These are phyloP conservation scores for Hippocampus zosterae DNA, from an alignment of 2,113 vertebrate genomes.

Conservation along the genomic window DNA sequence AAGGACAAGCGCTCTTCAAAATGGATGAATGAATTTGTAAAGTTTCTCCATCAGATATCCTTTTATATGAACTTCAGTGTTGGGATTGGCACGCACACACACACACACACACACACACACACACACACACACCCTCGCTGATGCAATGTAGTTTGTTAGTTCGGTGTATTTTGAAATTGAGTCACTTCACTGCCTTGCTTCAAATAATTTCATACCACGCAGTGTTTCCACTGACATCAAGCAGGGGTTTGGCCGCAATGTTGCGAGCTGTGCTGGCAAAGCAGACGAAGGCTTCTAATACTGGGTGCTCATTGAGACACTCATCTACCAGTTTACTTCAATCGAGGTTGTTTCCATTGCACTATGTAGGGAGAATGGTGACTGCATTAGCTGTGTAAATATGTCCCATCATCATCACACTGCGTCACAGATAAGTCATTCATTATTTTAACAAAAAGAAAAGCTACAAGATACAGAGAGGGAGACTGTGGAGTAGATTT, in stretches of 20 bases:
- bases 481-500: too few relatives aligned
- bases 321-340: conserved; percentile 3
- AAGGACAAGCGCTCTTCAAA: not conserved
- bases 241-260: conserved; percentile 4
- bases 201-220: conserved; percentile 6
- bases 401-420: too few relatives aligned
- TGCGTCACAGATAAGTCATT: too few relatives aligned
- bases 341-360: too few relatives aligned
- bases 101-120: not conserved
- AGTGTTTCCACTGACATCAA: conserved; percentile 38
- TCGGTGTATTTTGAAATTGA: conserved; percentile 15
- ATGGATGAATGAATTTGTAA: not conserved
- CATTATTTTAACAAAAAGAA: too few relatives aligned
- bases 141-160: conserved; percentile 1
- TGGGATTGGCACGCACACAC: not conserved
- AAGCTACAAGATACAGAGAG: too few relatives aligned
- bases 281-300: conserved; percentile 26
- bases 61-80: not conserved
- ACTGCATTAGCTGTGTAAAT: too few relatives aligned
- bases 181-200: conserved; percentile 4
- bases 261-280: conserved; percentile 7
- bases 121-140: conserved; percentile 2
- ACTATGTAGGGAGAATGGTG: too few relatives aligned
- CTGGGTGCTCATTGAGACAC: conserved; percentile 19
- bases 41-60: not conserved